Conservation (phyloP, 2,113 vertebrate genomes). For the Struthidea cinerea region DNA sequence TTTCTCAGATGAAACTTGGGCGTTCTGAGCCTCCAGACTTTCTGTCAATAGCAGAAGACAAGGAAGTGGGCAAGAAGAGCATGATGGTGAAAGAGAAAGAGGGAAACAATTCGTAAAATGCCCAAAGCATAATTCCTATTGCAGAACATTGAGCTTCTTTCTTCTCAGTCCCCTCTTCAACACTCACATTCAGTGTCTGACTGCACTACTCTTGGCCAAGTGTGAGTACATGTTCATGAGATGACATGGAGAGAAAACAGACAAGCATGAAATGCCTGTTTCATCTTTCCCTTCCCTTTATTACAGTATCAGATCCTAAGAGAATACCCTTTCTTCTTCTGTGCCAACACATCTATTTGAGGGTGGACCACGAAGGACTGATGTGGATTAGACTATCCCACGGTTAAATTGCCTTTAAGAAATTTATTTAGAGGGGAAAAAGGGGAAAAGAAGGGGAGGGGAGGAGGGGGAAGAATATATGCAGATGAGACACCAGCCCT, state of each 20-base stretch:
- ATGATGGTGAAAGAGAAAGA: not conserved
- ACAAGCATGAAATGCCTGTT: not conserved
- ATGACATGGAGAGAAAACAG: not conserved
- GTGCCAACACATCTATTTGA: not conserved
- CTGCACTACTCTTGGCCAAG: not conserved
- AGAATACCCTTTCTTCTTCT: not conserved
- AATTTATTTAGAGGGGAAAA: not conserved
- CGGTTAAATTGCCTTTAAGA: not conserved
- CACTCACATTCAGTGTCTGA: not conserved
- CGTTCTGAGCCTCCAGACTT: not conserved
- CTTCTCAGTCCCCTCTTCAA: not conserved
- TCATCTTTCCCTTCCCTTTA: not conserved
- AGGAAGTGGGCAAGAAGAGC: not conserved
- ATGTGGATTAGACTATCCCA: not conserved
- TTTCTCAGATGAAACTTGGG: not conserved
- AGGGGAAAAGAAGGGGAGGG: not conserved
- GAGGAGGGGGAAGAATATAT: not conserved
- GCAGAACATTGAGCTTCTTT: not conserved
- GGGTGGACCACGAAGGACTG: fast-evolving
- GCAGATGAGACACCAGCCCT: not conserved
- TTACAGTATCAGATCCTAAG: not conserved
- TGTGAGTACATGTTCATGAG: not conserved
- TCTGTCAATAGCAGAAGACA: not conserved
- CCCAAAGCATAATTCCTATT: not conserved
- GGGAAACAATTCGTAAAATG: not conserved